Evolutionary conservation across 2,888 invertebrate genomes (phyloP), one percentile per base, ranked within the genome.

Genomic region (Heliothis peltigera): DNA sequence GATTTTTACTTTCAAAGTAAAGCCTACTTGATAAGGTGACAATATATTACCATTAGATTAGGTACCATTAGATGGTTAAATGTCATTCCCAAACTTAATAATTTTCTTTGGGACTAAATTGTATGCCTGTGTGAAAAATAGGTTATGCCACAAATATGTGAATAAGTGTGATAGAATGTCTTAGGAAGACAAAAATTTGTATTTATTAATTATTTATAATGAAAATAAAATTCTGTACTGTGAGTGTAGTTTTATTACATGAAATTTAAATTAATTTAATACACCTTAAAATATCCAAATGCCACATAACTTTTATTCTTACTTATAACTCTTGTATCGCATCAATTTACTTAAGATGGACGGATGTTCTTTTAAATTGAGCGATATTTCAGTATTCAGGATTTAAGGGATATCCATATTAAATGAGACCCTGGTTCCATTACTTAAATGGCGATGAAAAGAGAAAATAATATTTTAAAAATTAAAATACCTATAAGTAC

Each of bases 91-190:
- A n/a, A 17, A 18, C n/a, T 15, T 1, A 18, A 32, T 28, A 52
- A 22, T 53, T 12, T 22, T 21, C 19, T 18, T 6, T 21, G n/a
- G 19, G 0, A 10, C 2, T n/a, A 35, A 70, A 43, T 19, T 43
- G 25, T 8, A 18, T 6, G 0, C 43, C 17, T 19, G 28, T 44
- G 0, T 53, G 15, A 43, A 12, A 53, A 59, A 47, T 21, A 47
- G n/a, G 17, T 52, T 43, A 12, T 60, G 60, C 53, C 44, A 53
- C 64, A 66, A 58, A 43, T 58, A 64, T 63, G 60, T 66, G 65
- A 64, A 48, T 65, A 52, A 61, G 74, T 77, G 83, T 82, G 84
- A 84, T 84, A 80, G 35, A 61, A 62, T 56, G 83, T 85, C 83
- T 81, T 82, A 0, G 53, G 56, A 84, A 84, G 86, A 84, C 83